A percentile compares a stretch with the other conserved stretches of the same genome.
Evolutionary conservation across 2,113 vertebrate genomes (phyloP).

Genomic region (Rhinogobius similis): DNA sequence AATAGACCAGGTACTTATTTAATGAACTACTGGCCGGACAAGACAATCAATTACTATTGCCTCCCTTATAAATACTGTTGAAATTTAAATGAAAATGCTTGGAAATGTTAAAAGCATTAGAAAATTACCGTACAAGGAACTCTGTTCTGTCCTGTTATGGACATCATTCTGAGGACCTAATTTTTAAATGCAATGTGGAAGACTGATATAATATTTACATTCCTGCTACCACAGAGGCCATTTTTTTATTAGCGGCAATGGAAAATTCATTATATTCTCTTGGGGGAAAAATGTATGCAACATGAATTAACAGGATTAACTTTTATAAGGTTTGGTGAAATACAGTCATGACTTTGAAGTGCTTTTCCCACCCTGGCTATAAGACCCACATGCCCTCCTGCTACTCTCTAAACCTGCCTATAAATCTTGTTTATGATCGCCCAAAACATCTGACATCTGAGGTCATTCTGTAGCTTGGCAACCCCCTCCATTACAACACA

Average conservation of each 20-base stretch:
- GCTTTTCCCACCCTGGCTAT: slow-evolving; percentile 6
- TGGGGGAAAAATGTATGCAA: background rate
- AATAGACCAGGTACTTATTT: slow-evolving; percentile 68
- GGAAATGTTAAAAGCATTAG: no score
- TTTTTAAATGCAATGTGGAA: background rate
- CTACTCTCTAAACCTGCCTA: slow-evolving; percentile 29
- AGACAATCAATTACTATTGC: background rate
- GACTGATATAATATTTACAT: background rate
- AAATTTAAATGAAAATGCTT: no score
- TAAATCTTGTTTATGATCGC: slow-evolving; percentile 44
- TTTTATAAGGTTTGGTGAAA: background rate
- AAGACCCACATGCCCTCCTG: slow-evolving; percentile 1
- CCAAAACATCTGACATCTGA: slow-evolving; percentile 37
- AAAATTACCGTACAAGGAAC: no score
- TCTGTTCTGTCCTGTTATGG: no score
- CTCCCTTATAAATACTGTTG: background rate
- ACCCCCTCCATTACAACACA: slow-evolving; percentile 33
- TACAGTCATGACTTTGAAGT: slow-evolving; percentile 5
- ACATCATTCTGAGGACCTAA: no score
- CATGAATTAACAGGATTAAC: background rate
- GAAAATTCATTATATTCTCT: background rate
- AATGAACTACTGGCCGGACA: background rate
- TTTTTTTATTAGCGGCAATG: background rate
- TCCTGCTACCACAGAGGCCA: background rate
- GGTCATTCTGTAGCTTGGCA: slow-evolving; percentile 35